phyloP scores from a whole-genome alignment of 1,140 invertebrate genomes.

The Eufriesea mexicana region DNA sequence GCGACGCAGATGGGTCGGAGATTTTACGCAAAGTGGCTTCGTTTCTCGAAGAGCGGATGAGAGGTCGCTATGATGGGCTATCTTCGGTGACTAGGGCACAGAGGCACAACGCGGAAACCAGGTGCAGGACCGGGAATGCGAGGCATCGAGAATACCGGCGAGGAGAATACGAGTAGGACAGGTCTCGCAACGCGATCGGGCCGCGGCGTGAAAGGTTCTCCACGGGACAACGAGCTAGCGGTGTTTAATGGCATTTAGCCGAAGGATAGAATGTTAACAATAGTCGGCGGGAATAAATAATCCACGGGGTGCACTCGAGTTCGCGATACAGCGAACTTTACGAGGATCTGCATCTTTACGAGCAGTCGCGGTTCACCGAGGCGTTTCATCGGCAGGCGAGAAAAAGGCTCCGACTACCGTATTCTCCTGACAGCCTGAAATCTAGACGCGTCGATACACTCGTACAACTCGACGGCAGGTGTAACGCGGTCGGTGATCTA shows the following conservation, averaged over 20 bases:
- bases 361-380: neutral
- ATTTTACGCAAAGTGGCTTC: neutral
- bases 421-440: neutral
- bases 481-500: neutral
- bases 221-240: neutral
- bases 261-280: conserved; percentile 29
- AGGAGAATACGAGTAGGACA: conserved; percentile 28
- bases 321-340: neutral
- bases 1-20: too few species aligned
- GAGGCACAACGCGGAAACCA: neutral
- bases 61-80: too few species aligned
- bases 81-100: neutral
- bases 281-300: conserved; percentile 7
- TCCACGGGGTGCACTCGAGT: neutral
- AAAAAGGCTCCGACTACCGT: neutral
- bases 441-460: neutral
- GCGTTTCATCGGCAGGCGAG: neutral
- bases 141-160: neutral
- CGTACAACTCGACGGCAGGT: neutral
- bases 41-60: neutral
- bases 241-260: conserved; percentile 38
- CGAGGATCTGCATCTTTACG: neutral
- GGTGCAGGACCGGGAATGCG: neutral
- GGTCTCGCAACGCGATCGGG: conserved; percentile 10
- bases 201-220: conserved; percentile 39